Percentiles rank a stretch among this genome's conserved stretches.
These are phyloP conservation scores for Poecilia latipinna DNA, from an alignment of 2,113 vertebrate species.

Conservation along the genomic window DNA sequence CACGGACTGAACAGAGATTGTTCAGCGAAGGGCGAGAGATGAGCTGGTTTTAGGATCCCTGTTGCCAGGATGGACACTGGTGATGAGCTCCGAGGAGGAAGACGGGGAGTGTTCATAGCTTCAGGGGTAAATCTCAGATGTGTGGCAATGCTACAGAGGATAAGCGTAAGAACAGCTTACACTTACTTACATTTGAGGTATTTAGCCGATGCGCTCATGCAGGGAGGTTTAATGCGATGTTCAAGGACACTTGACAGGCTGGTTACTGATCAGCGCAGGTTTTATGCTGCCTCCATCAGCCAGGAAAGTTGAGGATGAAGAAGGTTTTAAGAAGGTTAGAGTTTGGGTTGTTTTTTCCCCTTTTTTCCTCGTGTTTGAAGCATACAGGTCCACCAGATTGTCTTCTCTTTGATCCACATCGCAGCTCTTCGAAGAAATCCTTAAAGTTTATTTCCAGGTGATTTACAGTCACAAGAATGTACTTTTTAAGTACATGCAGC, in stretches of 20 bases:
- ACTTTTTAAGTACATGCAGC: not conserved
- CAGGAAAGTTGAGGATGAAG: constrained; percentile 2
- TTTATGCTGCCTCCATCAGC: constrained; percentile 1
- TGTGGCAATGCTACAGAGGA: constrained; percentile 23
- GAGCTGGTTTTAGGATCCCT: constrained; percentile 35
- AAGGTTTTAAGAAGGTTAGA: not conserved
- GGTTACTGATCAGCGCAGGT: constrained; percentile 6
- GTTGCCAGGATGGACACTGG: constrained; percentile 37
- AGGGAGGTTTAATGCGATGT: constrained; percentile 24
- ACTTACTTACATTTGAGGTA: constrained; percentile 37
- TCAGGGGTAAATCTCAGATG: constrained; percentile 13
- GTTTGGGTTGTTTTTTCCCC: not conserved
- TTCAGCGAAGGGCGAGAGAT: constrained; percentile 50
- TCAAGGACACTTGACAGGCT: constrained; percentile 24
- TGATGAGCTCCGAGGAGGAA: constrained; percentile 33
- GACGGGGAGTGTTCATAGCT: constrained; percentile 15
- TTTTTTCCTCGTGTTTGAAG: not conserved
- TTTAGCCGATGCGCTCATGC: constrained; percentile 30
- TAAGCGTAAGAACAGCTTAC: constrained; percentile 35
- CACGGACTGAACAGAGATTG: constrained; percentile 32
- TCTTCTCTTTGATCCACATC: not conserved
- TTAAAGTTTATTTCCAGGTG: not conserved
- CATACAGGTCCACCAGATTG: not conserved
- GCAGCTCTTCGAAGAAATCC: not conserved
- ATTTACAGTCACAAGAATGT: not conserved